Percentiles rank a stretch among this genome's conserved stretches.
phyloP scores from a whole-genome alignment of 2,888 invertebrate genomes.

The Eubasilissa splendida region DNA sequence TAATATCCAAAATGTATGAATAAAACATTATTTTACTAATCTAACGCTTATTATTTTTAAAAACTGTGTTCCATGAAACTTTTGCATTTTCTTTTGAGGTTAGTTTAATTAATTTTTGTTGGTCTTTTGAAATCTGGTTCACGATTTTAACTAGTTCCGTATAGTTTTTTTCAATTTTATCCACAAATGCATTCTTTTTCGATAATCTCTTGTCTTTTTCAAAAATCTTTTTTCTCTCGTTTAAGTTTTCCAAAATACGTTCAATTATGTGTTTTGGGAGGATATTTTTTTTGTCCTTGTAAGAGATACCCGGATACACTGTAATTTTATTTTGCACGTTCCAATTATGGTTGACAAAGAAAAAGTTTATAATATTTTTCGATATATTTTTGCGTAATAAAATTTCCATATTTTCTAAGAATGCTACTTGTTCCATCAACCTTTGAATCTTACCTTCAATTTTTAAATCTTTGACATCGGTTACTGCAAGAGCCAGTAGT shows the following conservation, averaged over 20 bases:
- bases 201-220: too few species aligned
- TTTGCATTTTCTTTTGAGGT: too few species aligned
- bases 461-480: slow-evolving; percentile 73
- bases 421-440: slow-evolving; percentile 70
- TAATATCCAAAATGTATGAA: too few species aligned
- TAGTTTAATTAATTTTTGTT: too few species aligned
- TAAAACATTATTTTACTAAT: too few species aligned
- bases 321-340: not conserved
- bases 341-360: too few species aligned
- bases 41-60: too few species aligned
- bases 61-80: too few species aligned
- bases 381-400: not conserved
- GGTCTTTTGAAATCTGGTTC: too few species aligned
- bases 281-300: not conserved
- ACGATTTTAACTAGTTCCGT: too few species aligned
- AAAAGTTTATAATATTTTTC: not conserved
- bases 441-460: slow-evolving; percentile 72
- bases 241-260: not conserved
- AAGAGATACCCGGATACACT: not conserved
- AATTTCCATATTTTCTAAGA: not conserved
- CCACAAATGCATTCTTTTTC: too few species aligned
- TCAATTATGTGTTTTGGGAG: not conserved
- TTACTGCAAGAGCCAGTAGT: slow-evolving; percentile 75
- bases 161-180: too few species aligned
- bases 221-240: not conserved